Conservation (phyloP, 2,113 vertebrate genomes). For the Chaenogobius annularis region DNA sequence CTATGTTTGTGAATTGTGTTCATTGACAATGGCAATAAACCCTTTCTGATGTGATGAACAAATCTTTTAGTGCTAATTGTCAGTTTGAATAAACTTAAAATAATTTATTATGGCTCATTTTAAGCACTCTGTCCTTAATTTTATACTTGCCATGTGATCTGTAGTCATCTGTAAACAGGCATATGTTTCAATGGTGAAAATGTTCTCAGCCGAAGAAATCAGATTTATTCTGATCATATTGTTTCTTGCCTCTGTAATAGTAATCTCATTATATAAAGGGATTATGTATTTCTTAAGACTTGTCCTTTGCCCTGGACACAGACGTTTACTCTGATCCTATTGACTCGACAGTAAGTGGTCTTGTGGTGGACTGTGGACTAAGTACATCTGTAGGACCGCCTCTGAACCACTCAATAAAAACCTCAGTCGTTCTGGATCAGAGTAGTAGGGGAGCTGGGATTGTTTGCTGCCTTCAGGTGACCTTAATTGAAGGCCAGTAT, state of each 20-base stretch:
- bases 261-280: slow-evolving; percentile 29
- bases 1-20: no score
- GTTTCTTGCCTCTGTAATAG: slow-evolving; percentile 6
- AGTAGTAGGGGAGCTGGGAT: slow-evolving; percentile 2
- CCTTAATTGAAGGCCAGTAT: slow-evolving; percentile 62
- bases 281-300: slow-evolving; percentile 24
- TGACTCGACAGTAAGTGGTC: neutral
- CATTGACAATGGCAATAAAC: no score
- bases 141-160: neutral
- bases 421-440: slow-evolving; percentile 2
- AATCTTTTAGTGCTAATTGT: neutral
- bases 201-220: neutral
- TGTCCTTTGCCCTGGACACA: slow-evolving; percentile 42
- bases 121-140: neutral
- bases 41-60: neutral
- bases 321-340: neutral
- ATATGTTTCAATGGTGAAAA: neutral
- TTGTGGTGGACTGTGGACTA: slow-evolving; percentile 56
- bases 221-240: neutral
- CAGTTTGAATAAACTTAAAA: neutral
- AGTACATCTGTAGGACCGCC: slow-evolving; percentile 1
- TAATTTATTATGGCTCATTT: neutral
- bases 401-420: slow-evolving; percentile 14
- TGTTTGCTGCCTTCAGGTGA: slow-evolving; percentile 36
- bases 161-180: no score